Evolutionary conservation across 2,113 vertebrate genomes (phyloP), one percentile per base, ranked within the genome.

Genomic region (Percina caprodes): DNA sequence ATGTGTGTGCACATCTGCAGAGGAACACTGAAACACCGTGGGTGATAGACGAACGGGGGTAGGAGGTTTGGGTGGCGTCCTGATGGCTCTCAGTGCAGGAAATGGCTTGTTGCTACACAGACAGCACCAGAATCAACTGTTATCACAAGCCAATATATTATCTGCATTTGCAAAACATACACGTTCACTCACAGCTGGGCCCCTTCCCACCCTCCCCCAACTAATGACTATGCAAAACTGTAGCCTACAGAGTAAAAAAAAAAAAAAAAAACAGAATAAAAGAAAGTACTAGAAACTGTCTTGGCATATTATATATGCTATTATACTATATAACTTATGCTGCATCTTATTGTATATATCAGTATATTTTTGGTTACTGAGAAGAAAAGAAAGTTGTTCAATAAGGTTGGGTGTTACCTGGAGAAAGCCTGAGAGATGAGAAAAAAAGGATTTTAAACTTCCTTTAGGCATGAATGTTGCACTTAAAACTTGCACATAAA

Each of bases 1-100:
- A 0, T 76, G 39, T 76, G 82, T 82, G 86, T 84, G 90, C 92
- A 94, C 92, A 94, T 94, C 93, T 94, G 94, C 91, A 94, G 72
- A 81, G 58, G 79, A 91, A 72, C 79, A 92, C 68, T 78, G 65
- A 52, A 83, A 83, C 77, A 65, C 73, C 77, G 83, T 55, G 91
- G 39, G 71, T 80, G 85, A 83, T 60, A 69, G 62, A 79, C 39
- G 3, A 30, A 3, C 3, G 18, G 56, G 56, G 42, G 78, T 46
- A 63, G 74, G 52, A 59, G 61, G n/a, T 58, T 54, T 80, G 77
- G 85, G 80, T 75, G 80, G 77, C 12, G 35, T 89, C 84, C 83
- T 88, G 79, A 88, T 83, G 89, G 86, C 80, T 84, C 63, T 80
- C 23, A 12, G 69, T 52, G 82, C 91, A 91, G 89, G 88, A 90